A percentile compares a stretch with the other conserved stretches of the same genome.
These are phyloP conservation scores for Tachyglossus aculeatus DNA, from an alignment of 2,797 vertebrate species.

Conservation along the genomic window DNA sequence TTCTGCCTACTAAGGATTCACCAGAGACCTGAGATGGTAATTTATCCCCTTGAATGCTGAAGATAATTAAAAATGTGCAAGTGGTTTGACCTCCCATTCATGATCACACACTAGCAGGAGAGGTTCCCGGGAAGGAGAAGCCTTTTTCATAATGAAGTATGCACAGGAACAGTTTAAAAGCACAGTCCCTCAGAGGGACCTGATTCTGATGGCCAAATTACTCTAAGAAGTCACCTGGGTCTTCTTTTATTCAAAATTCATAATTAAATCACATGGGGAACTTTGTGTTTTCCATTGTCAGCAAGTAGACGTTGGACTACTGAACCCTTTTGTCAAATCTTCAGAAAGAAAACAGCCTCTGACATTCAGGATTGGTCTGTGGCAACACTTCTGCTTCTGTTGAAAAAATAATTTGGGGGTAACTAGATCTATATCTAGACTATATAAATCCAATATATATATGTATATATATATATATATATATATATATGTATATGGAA, in stretches of 20 bases:
- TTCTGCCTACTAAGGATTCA: conserved; percentile 21
- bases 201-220: conserved; percentile 28
- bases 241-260: conserved; percentile 10
- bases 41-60: conserved; percentile 8
- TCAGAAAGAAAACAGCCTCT: not conserved
- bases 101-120: not conserved
- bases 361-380: conserved; percentile 1
- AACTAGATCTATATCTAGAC: not conserved
- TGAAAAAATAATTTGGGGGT: not conserved
- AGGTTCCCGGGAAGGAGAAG: conserved; percentile 10
- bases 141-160: not conserved
- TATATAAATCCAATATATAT: too few relatives aligned
- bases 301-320: not conserved
- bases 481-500: too few relatives aligned
- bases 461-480: too few relatives aligned
- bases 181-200: conserved; percentile 28
- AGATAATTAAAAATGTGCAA: conserved; percentile 25
- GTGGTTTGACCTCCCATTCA: conserved; percentile 33
- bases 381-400: not conserved
- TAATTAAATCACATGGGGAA: conserved; percentile 7
- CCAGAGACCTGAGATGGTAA: conserved; percentile 33
- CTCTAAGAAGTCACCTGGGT: not conserved
- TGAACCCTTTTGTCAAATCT: not conserved
- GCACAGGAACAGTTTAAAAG: conserved; percentile 13
- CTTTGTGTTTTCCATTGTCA: conserved; percentile 11